Evolutionary conservation across 37 sponge, comb jelly and placozoan genomes (phyloP), one percentile per base, ranked within the genome.

Genomic region (Theonella swinhoei): DNA sequence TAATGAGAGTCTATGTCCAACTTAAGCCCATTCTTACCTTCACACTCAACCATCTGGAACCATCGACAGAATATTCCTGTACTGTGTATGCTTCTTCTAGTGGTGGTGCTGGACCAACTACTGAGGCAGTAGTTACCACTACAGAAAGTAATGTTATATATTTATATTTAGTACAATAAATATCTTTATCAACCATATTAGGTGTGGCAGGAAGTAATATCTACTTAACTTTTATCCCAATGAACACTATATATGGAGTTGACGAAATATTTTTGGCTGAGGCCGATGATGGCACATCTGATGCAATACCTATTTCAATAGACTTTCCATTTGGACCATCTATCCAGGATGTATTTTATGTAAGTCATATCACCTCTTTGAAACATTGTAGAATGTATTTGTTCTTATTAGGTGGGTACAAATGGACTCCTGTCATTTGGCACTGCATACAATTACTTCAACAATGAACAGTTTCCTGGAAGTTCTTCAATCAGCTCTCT

Each of bases 381-480:
- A n/a, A n/a, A n/a, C n/a, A n/a, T n/a, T n/a, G n/a, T 47, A 14
- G 7, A 47, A 7, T 47, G 54, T 7, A 14, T 47, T 47, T 5
- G 2, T 7, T 7, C 5, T 61, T 76, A 29, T 28, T 24, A 20
- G 68, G 42, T 79, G 34, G 17, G 29, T 38, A 79, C 68, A 22
- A 79, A 66, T 65, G 79, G 68, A 26, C n/a, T 66, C 1, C 11
- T 79, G 1, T 66, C 79, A 3, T 79, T 79, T 79, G 79, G 42
- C 32, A 62, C 54, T 47, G 54, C 54, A 47, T 47, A 47, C 54
- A 47, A 14, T 14, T 17, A 14, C 54, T 47, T 47, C 14, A 14
- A 17, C 54, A 47, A 17, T 47, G 11, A 47, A 14, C 7, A 14
- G 54, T 47, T 47, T 47, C 54, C 54, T 7, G 54, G 54, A 7